A percentile compares a stretch with the other conserved stretches of the same genome.
These are phyloP conservation scores for Cebidichthys violaceus DNA, from an alignment of 2,113 vertebrate species.

Conservation along the genomic window DNA sequence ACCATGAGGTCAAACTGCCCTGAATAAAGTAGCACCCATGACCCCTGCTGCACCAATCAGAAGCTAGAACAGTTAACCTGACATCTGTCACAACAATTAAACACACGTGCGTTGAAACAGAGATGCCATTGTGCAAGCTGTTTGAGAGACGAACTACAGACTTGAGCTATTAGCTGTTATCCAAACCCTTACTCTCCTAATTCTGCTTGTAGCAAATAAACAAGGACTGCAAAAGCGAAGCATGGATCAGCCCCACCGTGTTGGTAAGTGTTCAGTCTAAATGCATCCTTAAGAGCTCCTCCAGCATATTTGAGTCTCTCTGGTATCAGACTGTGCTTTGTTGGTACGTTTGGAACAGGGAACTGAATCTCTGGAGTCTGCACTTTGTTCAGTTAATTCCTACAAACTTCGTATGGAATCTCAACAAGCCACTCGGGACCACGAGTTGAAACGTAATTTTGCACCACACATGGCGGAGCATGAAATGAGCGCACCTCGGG, in stretches of 20 bases:
- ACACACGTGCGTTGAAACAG: background rate
- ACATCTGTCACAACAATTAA: background rate
- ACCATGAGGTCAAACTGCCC: background rate
- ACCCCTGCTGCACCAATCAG: background rate
- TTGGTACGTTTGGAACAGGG: background rate
- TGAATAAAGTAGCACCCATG: too few species aligned
- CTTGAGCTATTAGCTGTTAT: too few species aligned
- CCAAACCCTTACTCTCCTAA: too few species aligned
- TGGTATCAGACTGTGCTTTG: background rate
- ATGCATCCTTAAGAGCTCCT: background rate
- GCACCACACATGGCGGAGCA: conserved; percentile 23
- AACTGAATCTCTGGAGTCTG: background rate
- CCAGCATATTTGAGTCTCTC: background rate
- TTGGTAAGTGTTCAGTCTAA: background rate
- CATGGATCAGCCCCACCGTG: too few species aligned
- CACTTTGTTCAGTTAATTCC: background rate
- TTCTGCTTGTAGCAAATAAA: background rate
- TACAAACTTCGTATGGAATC: background rate
- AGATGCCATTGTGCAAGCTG: background rate
- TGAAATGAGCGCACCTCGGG: conserved; percentile 26
- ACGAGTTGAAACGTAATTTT: conserved; percentile 25
- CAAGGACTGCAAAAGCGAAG: background rate
- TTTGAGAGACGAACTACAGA: background rate
- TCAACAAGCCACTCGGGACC: conserved; percentile 23
- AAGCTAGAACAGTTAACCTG: background rate